Percentiles rank a stretch among this genome's conserved stretches.
phyloP scores from a whole-genome alignment of 2,797 vertebrate species.

The Hydrocynus forskahlii region DNA sequence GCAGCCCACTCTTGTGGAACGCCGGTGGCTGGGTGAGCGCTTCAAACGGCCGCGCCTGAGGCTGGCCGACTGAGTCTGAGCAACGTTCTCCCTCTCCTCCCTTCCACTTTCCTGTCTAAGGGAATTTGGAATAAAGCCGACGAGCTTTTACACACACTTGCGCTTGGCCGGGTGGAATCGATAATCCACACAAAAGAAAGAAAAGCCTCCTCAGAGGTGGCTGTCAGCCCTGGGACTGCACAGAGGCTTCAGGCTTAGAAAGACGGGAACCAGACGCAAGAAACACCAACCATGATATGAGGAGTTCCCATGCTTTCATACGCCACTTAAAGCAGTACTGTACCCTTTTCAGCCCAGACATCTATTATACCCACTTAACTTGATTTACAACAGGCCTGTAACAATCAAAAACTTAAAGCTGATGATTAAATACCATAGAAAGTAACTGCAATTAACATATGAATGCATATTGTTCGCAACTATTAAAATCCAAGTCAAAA shows the following conservation, averaged over 20 bases:
- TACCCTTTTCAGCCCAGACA: neutral
- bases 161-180: constrained; percentile 40
- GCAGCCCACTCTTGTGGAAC: constrained; percentile 35
- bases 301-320: neutral
- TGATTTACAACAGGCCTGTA: neutral
- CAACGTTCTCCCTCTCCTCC: constrained; percentile 39
- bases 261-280: constrained; percentile 10
- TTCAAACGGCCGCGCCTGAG: constrained; percentile 12
- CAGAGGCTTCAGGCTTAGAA: neutral
- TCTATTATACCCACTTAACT: no score
- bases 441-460: no score
- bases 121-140: constrained; percentile 52
- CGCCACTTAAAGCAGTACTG: neutral
- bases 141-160: constrained; percentile 41
- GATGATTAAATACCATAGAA: no score
- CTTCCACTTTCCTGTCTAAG: constrained; percentile 29
- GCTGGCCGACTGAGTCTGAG: constrained; percentile 10
- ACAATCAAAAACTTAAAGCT: neutral
- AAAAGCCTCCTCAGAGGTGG: constrained; percentile 40
- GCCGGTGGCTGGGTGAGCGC: constrained; percentile 22
- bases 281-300: neutral
- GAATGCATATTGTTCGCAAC: no score
- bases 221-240: constrained; percentile 14
- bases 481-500: no score
- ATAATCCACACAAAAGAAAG: constrained; percentile 49